Conservation (phyloP, 2,113 vertebrate genomes). For the Athene noctua region DNA sequence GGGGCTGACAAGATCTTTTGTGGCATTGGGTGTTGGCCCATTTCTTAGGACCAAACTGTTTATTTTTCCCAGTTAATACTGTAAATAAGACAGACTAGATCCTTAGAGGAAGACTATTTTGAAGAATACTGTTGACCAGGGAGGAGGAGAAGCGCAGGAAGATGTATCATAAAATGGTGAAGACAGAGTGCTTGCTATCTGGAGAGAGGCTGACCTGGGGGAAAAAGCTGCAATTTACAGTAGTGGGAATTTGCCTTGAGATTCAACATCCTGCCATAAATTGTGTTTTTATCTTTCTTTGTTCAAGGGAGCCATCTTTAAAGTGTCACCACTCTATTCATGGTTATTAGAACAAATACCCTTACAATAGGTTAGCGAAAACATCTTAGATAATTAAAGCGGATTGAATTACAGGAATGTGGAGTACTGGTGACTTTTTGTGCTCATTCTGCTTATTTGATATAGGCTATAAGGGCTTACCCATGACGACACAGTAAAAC, state of each 20-base stretch:
- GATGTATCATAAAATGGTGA: not conserved
- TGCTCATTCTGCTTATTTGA: not conserved
- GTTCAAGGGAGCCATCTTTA: slow-evolving; percentile 44
- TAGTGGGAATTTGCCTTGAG: slow-evolving; percentile 29
- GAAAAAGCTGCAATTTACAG: slow-evolving; percentile 12
- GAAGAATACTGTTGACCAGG: not conserved
- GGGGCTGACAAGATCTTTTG: not conserved
- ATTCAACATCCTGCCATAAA: slow-evolving; percentile 38
- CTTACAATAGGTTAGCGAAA: not conserved
- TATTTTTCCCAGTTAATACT: not conserved
- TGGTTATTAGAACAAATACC: slow-evolving; percentile 60
- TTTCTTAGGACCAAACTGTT: not conserved
- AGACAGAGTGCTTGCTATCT: not conserved
- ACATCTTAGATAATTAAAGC: not conserved
- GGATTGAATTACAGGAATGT: slow-evolving; percentile 17
- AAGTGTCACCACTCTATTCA: slow-evolving; percentile 38
- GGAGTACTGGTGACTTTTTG: not conserved
- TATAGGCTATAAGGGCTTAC: not conserved
- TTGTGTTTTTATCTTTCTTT: slow-evolving; percentile 27
- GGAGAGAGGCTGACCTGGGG: not conserved
- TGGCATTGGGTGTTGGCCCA: not conserved
- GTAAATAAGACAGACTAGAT: not conserved
- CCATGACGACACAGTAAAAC: not conserved
- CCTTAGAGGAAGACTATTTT: not conserved
- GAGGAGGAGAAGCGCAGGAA: not conserved